Conservation (phyloP, 2,888 invertebrate genomes). For the Uropetala carovei region DNA sequence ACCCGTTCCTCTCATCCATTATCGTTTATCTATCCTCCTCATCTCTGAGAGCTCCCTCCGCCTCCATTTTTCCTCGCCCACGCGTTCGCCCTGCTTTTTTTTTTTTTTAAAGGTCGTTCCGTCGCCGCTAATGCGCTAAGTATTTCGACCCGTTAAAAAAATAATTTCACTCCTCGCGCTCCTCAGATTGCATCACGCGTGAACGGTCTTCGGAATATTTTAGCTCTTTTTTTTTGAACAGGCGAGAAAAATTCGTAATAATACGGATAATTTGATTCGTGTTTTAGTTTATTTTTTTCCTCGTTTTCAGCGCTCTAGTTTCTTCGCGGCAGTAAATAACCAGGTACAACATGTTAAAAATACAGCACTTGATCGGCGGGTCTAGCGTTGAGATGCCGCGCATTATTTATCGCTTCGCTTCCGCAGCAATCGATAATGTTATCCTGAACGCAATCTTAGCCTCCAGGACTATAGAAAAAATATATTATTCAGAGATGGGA, state of each 20-base stretch:
- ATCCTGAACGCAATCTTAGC: not conserved
- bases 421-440: not conserved
- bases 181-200: not conserved
- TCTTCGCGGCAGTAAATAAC: not conserved
- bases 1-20: not conserved
- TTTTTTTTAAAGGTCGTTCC: too few species aligned
- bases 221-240: not conserved
- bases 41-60: not conserved
- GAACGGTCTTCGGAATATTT: not conserved
- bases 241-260: not conserved
- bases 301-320: not conserved
- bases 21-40: not conserved
- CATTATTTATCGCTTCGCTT: not conserved
- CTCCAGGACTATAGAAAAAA: not conserved
- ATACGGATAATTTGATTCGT: not conserved
- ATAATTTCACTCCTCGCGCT: not conserved
- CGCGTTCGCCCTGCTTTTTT: too few species aligned
- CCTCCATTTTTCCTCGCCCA: not conserved
- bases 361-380: not conserved
- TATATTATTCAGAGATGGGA: not conserved
- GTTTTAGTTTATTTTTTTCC: not conserved
- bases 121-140: not conserved
- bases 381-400: not conserved
- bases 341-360: not conserved
- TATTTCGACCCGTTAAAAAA: not conserved